A percentile compares a stretch with the other conserved stretches of the same genome.
These are phyloP conservation scores for Anthophora plumipes DNA, from an alignment of 2,888 invertebrate species.

Conservation along the genomic window DNA sequence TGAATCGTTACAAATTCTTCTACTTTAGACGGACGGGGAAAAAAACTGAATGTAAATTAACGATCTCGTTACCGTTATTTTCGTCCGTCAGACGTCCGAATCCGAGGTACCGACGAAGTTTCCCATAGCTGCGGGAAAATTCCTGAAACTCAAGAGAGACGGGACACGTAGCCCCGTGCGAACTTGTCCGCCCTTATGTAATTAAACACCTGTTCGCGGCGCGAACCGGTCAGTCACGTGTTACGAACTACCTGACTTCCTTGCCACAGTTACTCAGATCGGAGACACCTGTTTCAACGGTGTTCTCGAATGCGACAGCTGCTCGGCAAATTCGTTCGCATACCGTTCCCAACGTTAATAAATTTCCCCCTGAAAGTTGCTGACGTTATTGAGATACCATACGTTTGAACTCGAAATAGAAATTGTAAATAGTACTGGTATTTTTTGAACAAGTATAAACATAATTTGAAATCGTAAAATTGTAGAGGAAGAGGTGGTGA, in stretches of 20 bases:
- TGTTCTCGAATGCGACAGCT: slow-evolving; percentile 50
- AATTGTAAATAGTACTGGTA: neutral
- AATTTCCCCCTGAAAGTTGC: neutral
- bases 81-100: neutral
- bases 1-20: too few species aligned
- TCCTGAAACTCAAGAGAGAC: neutral
- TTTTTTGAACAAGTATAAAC: too few species aligned
- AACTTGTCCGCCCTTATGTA: slow-evolving; percentile 44
- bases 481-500: too few species aligned
- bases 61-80: neutral
- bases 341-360: neutral
- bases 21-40: too few species aligned
- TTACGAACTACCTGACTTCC: slow-evolving; percentile 56
- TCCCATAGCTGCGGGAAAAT: neutral
- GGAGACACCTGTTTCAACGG: slow-evolving; percentile 62
- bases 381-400: neutral
- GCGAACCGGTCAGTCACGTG: slow-evolving; percentile 51
- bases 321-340: slow-evolving; percentile 41
- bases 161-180: slow-evolving; percentile 17
- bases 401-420: neutral
- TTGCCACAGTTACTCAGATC: slow-evolving; percentile 42
- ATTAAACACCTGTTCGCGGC: slow-evolving; percentile 64
- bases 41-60: too few species aligned
- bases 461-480: too few species aligned
- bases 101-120: slow-evolving; percentile 4